phyloP scores from a whole-genome alignment of 2,113 vertebrate species.

The Cheilinus undulatus region DNA sequence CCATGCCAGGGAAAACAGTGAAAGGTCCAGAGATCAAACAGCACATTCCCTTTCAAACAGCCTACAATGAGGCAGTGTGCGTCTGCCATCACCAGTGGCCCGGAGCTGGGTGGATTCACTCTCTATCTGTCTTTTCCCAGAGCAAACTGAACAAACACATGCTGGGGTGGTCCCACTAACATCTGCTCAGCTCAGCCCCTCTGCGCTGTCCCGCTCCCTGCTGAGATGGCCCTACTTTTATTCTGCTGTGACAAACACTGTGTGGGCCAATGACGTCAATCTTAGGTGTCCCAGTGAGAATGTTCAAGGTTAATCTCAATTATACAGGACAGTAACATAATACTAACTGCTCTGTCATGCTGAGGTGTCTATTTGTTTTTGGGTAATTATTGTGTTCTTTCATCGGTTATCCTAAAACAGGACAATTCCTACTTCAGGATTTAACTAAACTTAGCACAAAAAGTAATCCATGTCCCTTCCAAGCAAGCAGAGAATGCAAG shows the following conservation, averaged over 20 bases:
- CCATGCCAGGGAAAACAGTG: constrained; percentile 52
- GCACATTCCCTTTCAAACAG: constrained; percentile 51
- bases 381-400: no score
- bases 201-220: constrained; percentile 37
- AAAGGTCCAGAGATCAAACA: constrained; percentile 64
- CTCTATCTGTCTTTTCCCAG: constrained; percentile 55
- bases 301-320: constrained; percentile 3
- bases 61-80: constrained; percentile 41
- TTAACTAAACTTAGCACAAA: no score
- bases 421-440: no score
- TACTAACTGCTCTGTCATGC: no score
- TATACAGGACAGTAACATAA: background rate
- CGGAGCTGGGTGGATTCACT: constrained; percentile 49
- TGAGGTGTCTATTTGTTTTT: no score
- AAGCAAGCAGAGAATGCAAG: no score
- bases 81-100: constrained; percentile 51
- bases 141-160: constrained; percentile 68
- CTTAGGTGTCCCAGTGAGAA: constrained; percentile 5
- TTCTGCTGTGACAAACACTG: constrained; percentile 43
- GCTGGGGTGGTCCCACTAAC: constrained; percentile 74
- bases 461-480: no score
- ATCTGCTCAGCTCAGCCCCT: constrained; percentile 65
- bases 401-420: no score
- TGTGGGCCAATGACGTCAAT: background rate
- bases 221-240: constrained; percentile 24